phyloP scores from a whole-genome alignment of 2,888 invertebrate species.

The Pyrgus malvae region DNA sequence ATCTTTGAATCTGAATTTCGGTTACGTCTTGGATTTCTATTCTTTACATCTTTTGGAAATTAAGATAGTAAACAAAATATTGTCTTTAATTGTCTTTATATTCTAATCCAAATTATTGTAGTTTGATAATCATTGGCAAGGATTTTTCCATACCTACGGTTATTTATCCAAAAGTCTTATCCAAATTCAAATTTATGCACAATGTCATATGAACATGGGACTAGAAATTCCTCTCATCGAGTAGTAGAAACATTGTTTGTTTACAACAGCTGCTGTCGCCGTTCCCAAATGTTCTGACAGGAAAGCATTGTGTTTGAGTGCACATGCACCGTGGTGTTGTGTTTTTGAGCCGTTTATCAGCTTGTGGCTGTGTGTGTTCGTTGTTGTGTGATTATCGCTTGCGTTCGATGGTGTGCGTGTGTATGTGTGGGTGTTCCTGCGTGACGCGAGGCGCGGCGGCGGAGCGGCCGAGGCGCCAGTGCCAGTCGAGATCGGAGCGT shows the following conservation, averaged over 20 bases:
- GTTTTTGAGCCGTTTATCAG: conserved; percentile 77
- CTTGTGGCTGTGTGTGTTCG: conserved; percentile 43
- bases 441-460: conserved; percentile 61
- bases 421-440: conserved; percentile 66
- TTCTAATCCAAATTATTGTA: too few species aligned
- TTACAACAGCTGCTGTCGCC: conserved; percentile 20
- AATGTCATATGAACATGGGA: too few species aligned
- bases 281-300: conserved; percentile 25
- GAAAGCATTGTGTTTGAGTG: conserved; percentile 50
- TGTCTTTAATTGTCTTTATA: too few species aligned
- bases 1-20: too few species aligned
- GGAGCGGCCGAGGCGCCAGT: conserved; percentile 43
- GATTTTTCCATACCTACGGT: too few species aligned
- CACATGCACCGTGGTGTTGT: conserved; percentile 68
- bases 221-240: too few species aligned
- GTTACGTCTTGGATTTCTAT: too few species aligned
- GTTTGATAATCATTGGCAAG: too few species aligned
- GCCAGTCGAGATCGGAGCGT: conserved; percentile 73
- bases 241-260: conserved; percentile 6
- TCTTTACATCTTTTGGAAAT: too few species aligned
- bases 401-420: conserved; percentile 34
- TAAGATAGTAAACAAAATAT: too few species aligned
- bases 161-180: too few species aligned
- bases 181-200: too few species aligned
- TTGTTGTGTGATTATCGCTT: conserved; percentile 22